Percentiles rank a stretch among this genome's conserved stretches.
Evolutionary conservation across 2,113 vertebrate species (phyloP).

Genomic region (Oncorhynchus clarkii): DNA sequence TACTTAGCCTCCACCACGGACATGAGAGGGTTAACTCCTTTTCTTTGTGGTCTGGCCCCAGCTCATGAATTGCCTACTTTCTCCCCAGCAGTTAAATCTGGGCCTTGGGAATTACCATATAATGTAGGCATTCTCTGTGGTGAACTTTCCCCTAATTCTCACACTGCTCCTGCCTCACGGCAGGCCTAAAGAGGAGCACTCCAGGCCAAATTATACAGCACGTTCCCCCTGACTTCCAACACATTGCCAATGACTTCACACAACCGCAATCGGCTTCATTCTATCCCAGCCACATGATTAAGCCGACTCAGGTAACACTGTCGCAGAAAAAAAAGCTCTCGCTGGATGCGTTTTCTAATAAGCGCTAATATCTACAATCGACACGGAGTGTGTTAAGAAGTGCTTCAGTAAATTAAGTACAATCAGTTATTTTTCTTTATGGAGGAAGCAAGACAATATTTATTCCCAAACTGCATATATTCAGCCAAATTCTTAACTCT

Average conservation of each 20-base stretch:
- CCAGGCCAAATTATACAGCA: conserved; percentile 4
- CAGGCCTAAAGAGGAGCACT: conserved; percentile 21
- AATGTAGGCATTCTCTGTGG: conserved; percentile 54
- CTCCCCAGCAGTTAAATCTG: conserved; percentile 11
- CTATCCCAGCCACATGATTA: not conserved
- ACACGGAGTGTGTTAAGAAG: not conserved
- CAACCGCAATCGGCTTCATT: not conserved
- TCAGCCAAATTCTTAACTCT: too few relatives aligned
- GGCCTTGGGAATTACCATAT: conserved; percentile 17
- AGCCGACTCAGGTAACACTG: not conserved
- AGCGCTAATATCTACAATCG: not conserved
- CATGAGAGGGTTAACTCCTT: conserved; percentile 59
- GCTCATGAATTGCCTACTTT: conserved; percentile 33
- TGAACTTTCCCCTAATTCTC: conserved; percentile 81
- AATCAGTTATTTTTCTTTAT: not conserved
- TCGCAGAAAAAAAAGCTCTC: too few relatives aligned
- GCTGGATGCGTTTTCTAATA: not conserved
- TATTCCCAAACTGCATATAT: too few relatives aligned
- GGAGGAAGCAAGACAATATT: not conserved
- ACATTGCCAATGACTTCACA: conserved; percentile 18
- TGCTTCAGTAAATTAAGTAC: not conserved
- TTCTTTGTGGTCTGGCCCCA: conserved; percentile 31
- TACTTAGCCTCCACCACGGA: conserved; percentile 52
- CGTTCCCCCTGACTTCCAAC: conserved; percentile 25
- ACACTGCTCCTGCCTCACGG: conserved; percentile 57